phyloP scores from a whole-genome alignment of 2,113 vertebrate genomes.

The Oceanites oceanicus region DNA sequence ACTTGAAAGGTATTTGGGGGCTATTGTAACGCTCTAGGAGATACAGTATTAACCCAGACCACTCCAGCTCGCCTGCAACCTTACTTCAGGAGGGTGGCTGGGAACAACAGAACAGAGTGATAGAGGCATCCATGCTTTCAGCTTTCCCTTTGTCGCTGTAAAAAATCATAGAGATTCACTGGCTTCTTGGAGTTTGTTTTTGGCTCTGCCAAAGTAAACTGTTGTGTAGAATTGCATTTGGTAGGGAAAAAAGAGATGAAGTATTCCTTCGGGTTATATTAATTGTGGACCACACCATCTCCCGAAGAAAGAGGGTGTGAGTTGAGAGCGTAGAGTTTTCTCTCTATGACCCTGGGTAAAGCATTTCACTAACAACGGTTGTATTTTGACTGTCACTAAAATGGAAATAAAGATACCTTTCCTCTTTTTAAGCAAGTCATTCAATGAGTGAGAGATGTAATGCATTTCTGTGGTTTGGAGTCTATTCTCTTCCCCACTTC shows the following conservation, averaged over 20 bases:
- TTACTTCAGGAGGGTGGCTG: not conserved
- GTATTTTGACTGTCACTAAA: not conserved
- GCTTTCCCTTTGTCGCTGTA: not conserved
- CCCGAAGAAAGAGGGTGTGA: not conserved
- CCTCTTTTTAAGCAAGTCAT: not conserved
- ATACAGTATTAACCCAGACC: not conserved
- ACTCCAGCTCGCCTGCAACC: accelerated
- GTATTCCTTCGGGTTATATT: not conserved
- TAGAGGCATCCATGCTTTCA: not conserved
- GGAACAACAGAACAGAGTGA: not conserved
- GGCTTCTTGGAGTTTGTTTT: not conserved
- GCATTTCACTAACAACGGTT: not conserved
- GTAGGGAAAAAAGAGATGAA: not conserved
- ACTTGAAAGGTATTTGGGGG: not conserved
- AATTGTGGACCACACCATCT: not conserved
- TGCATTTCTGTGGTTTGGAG: not conserved
- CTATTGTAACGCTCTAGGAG: not conserved
- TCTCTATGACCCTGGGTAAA: not conserved
- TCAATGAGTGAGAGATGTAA: not conserved
- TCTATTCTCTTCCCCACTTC: not conserved
- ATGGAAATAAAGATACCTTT: not conserved
- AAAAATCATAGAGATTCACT: not conserved
- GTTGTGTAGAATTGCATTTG: not conserved
- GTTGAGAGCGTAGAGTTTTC: not conserved
- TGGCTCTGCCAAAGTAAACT: not conserved